Conservation (phyloP, 2,888 invertebrate genomes). For the Drosophila nr. fundita region DNA sequence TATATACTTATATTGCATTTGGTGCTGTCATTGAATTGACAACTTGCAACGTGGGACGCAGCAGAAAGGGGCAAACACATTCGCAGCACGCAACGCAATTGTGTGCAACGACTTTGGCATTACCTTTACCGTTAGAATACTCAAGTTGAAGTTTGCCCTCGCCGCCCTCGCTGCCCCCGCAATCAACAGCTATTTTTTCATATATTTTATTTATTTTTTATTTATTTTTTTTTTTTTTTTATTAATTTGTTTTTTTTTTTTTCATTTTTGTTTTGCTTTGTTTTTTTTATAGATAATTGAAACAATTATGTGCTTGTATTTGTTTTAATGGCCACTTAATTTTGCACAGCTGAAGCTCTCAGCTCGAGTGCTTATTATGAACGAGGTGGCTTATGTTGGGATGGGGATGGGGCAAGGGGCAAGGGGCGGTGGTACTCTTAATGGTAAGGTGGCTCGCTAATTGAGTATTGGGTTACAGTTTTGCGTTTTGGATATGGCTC, state of each 20-base stretch:
- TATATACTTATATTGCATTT: slow-evolving; percentile 37
- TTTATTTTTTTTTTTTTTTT: not conserved
- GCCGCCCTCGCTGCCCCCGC: slow-evolving; percentile 8
- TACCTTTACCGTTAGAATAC: slow-evolving; percentile 52
- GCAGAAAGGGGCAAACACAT: not conserved
- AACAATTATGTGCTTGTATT: slow-evolving; percentile 48
- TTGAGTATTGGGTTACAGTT: not conserved
- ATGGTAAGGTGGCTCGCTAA: not conserved
- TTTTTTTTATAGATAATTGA: slow-evolving; percentile 9
- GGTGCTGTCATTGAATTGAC: slow-evolving; percentile 63
- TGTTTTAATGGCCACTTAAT: slow-evolving; percentile 57
- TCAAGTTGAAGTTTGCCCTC: slow-evolving; percentile 58
- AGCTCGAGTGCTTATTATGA: slow-evolving; percentile 50
- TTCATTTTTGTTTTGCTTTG: not conserved
- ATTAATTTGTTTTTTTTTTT: not conserved
- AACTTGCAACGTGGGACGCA: slow-evolving; percentile 22
- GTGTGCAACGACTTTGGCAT: slow-evolving; percentile 49
- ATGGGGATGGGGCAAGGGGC: not conserved
- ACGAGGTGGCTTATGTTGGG: not conserved
- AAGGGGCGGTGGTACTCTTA: not conserved
- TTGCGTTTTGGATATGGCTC: slow-evolving; percentile 46
- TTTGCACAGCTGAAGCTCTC: slow-evolving; percentile 42
- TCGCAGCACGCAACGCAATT: slow-evolving; percentile 22
- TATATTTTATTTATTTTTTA: not conserved
- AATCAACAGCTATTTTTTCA: not conserved